These are phyloP conservation scores for Euwallacea similis DNA, from an alignment of 1,140 invertebrate species.

Conservation along the genomic window DNA sequence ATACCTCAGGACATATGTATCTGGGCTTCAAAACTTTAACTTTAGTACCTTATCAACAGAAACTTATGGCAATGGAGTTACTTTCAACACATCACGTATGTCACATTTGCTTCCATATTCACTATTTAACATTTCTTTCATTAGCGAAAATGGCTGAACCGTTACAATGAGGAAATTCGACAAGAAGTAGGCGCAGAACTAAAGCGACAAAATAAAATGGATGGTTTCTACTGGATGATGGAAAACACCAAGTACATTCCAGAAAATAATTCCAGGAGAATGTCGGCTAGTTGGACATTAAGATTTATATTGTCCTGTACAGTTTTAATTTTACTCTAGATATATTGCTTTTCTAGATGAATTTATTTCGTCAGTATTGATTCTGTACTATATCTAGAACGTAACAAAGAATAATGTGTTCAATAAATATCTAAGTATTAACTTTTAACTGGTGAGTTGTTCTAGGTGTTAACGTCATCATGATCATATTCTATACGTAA, in stretches of 20 bases:
- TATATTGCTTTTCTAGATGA: too few species aligned
- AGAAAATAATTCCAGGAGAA: constrained; percentile 50
- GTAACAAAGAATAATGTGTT: too few species aligned
- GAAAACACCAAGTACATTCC: constrained; percentile 71
- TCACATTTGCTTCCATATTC: not conserved
- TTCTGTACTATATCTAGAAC: too few species aligned
- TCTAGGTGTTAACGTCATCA: too few species aligned
- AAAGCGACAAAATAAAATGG: constrained; percentile 65
- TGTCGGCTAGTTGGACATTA: too few species aligned
- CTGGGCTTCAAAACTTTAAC: constrained; percentile 82
- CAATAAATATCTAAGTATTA: too few species aligned
- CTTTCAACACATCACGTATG: constrained; percentile 72
- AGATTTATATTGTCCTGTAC: too few species aligned
- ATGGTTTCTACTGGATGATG: constrained; percentile 80
- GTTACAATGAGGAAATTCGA: constrained; percentile 74
- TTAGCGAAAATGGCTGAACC: constrained; percentile 76
- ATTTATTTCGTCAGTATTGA: too few species aligned
- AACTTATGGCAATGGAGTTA: constrained; percentile 79
- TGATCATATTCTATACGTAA: too few species aligned
- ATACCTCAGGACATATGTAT: constrained; percentile 58
- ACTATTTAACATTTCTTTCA: not conserved
- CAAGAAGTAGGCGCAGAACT: constrained; percentile 71
- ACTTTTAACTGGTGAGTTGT: too few species aligned
- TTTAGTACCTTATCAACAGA: constrained; percentile 89
- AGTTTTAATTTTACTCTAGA: too few species aligned